Evolutionary conservation across 2,888 invertebrate species (phyloP), one percentile per base, ranked within the genome.

Genomic region (Drosophila quinaria): DNA sequence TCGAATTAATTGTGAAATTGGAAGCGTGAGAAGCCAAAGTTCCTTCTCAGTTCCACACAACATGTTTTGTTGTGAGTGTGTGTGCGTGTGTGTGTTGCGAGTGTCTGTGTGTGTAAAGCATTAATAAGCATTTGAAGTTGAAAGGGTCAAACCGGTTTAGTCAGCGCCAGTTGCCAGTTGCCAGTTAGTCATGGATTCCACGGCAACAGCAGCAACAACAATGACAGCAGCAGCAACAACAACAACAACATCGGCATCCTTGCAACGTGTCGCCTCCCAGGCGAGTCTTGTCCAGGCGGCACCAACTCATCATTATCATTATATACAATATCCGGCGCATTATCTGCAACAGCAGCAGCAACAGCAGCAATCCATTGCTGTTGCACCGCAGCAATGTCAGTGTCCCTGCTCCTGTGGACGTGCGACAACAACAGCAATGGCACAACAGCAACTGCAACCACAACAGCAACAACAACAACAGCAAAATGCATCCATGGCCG

Each of bases 241-340:
- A 6, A 19, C 64, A 11, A 59, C 70, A 50, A 17, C 75, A 59
- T 33, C 74, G 58, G 66, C 80, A 70, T 76, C 84, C 79, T 74
- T 79, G 79, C 87, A 89, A 80, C 90, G 88, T 82, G 95, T 91
- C 82, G 95, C 92, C 81, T 96, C 71, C 94, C 96, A 91, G 51
- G 69, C 94, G 94, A 78, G 96, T 95, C 91, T 97, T n/a, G 96
- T 82, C 92, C 76, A 72, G 94, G 29, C 94, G 94, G 76, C 71
- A 50, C 47, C 72, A 67, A 84, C 91, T 41, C 92, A 93, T 79
- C 92, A 93, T 74, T 93, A 92, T 77, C 92, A 92, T 80, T 92
- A 92, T 70, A 91, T 92, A 66, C 92, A 92, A 71, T 92, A 92
- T 80, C 92, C 86, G 78, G 83, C 78, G 31, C 85, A 87, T 44